These are phyloP conservation scores for Euura saliciscinereae DNA, from an alignment of 1,140 invertebrate genomes.

Conservation along the genomic window DNA sequence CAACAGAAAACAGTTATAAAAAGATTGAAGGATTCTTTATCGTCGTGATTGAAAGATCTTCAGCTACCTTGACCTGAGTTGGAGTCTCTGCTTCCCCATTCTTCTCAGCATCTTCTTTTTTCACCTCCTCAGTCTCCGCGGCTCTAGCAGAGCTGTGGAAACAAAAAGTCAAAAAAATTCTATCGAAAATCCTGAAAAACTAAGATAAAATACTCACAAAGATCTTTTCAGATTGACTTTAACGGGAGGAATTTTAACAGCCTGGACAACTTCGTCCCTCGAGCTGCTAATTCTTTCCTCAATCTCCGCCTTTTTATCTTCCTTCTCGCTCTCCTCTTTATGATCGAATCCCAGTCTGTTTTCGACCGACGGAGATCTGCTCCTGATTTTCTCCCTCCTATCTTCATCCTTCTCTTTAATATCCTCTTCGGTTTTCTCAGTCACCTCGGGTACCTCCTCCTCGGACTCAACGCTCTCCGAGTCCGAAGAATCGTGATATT, in stretches of 20 bases:
- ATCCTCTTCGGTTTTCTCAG: conserved; percentile 27
- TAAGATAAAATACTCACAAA: conserved; percentile 42
- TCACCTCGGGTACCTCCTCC: conserved; percentile 36
- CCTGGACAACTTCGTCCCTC: conserved; percentile 21
- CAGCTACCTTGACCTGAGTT: conserved; percentile 40
- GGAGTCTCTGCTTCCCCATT: conserved; percentile 27
- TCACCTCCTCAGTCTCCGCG: conserved; percentile 30
- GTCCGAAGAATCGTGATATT: conserved; percentile 52
- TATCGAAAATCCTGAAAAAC: too few species aligned
- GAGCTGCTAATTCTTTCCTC: conserved; percentile 28
- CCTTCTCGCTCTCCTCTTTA: conserved; percentile 23
- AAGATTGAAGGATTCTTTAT: not conserved
- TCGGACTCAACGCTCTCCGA: conserved; percentile 50
- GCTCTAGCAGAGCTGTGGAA: conserved; percentile 36
- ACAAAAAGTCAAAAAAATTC: not conserved
- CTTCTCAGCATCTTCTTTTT: conserved; percentile 34
- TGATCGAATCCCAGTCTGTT: conserved; percentile 18
- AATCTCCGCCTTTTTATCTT: conserved; percentile 23
- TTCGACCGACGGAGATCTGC: conserved; percentile 18
- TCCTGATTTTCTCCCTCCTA: conserved; percentile 24
- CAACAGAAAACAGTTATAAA: conserved; percentile 17
- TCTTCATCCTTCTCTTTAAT: conserved; percentile 13
- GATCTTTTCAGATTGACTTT: conserved; percentile 56
- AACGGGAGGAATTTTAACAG: conserved; percentile 31
- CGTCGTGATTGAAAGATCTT: too few species aligned